Evolutionary conservation across 2,113 vertebrate genomes (phyloP), one percentile per base, ranked within the genome.

Genomic region (Microtus montanus): DNA sequence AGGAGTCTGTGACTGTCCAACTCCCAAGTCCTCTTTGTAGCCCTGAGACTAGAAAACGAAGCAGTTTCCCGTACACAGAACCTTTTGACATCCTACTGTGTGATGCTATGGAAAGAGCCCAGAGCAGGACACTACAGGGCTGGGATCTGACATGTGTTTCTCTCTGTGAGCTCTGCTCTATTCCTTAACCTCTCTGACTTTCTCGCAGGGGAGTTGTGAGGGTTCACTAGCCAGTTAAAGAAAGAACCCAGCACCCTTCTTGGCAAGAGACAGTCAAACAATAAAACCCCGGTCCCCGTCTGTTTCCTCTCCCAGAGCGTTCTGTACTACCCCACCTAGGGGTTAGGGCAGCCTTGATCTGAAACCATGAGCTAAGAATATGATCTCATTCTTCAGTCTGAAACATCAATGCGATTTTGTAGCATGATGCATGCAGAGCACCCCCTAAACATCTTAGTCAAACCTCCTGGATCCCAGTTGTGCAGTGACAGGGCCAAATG

Each of bases 301-400:
- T 47, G 5, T 66, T 84, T 84, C 44, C 12, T 47, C 70, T 54
- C 91, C 70, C 70, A 26, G 38, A 7, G 38, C 68, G 10, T 75
- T 96, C 71, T 63, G 19, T 71, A 1, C 63, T 85, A 90, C 82
- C 95, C 92, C 87, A 95, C 85, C 94, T 93, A 95, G 47, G 68
- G 88, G 66, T 85, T 49, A 94, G 89, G 93, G 90, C 38, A 17
- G 89, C 9, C 89, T 38, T 58, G 64, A 83, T 68, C 47, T 83
- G 38, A 95, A 95, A 88, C 82, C 17, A 90, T 89, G 92, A 96
- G 78, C 90, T 95, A 90, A 96, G 93, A 88, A 92, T 92, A 91
- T 94, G 61, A 96, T 94, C 63, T 96, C 92, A 97, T 93, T 64
- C 49, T 96, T 90, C 11, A 7, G 54, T 93, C 90, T 93, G 68